Base-by-base conservation (phyloP, 1,140 invertebrate species). In the Parasteatoda tepidariorum region DNA sequence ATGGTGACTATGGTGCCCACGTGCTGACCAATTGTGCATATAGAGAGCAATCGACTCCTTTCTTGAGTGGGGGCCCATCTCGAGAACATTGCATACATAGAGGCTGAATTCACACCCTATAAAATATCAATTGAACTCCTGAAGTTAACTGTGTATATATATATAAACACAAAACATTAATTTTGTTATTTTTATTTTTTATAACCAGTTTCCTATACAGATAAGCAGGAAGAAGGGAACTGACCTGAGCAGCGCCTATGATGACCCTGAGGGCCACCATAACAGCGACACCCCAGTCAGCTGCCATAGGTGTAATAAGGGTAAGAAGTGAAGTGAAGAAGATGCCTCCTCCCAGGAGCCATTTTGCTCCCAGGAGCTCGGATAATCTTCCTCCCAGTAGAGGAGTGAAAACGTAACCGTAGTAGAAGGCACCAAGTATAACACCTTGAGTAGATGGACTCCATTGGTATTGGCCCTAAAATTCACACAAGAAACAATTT, bases 381-480 rank as follows among this genome's bases (percentile, higher is more conserved):
- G 94, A 93, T 61, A 96, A 89, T 71, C 93, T 90, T 2, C 93
- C 95, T 34, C 94, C 94, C 0, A 96, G 95, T 62, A 97, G 90
- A 89, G 97, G 93, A 0, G 94, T 94, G 0, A 94, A 89, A 59
- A 95, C 91, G 87, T 96, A 96, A 5, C 95, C 95, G 92, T 94
- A 95, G 88, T 96, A 96, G 88, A 96, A 96, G n/a, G 94, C 92
- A 31, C 93, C 93, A 55, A 96, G 90, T 84, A 97, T 94, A 81
- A 96, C 89, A 70, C 85, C 85, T 41, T 85, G 85, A 15, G 73
- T 76, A 18, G 85, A 81, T 2, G 85, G 85, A 59, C 62, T 82
- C 85, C 85, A 86, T 3, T 75, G 59, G 26, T 83, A 86, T 30
- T 83, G 66, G 18, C 84, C 83, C 82, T 78, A n/a, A 2, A n/a